Base-by-base conservation (phyloP, 2,113 vertebrate species). In the Uropsilus gracilis region DNA sequence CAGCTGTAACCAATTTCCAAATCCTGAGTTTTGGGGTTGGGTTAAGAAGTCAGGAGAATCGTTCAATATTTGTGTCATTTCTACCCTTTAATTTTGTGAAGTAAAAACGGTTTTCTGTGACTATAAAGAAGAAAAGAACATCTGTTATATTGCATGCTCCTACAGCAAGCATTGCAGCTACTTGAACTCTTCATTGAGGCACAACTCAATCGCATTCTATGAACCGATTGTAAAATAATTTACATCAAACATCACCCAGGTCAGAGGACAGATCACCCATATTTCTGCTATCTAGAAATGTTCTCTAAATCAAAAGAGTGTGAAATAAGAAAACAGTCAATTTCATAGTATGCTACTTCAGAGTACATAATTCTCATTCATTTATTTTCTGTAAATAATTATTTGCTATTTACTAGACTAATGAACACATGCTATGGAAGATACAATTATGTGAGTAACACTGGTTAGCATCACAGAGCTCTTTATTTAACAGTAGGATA, bases 1-100 rank as follows among this genome's bases (percentile, higher is more conserved):
- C 88, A 92, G 91, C 96, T 96, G 94, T 94, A 96, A 53, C 92
- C 92, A 95, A 77, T 95, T 96, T 97, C 57, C 92, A 96, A 92
- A 95, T 96, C 94, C 92, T 95, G 48, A 94, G 94, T 97, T 98
- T 97, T 57, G 93, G 92, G 73, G 90, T 93, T 96, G 86, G 0
- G 90, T 97, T 97, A 97, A 98, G 93, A 91, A 88, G 50, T 75
- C 73, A 63, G 22, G 86, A 96, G 71, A 46, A 2, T 16, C 83
- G 39, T 97, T 97, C 95, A 97, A 91, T 96, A 97, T 97, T 95
- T 96, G 96, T 96, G 90, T 96, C 92, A 89, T 63, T 90, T 89
- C 82, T 92, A 69, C 89, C 86, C 89, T 97, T 97, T 97, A 96
- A 97, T 98, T 98, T 98, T 96, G 91, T 89, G 94, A 97, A 96